A percentile compares a stretch with the other conserved stretches of the same genome.
phyloP scores from a whole-genome alignment of 2,888 invertebrate species.

The Hyppa rectilinea region DNA sequence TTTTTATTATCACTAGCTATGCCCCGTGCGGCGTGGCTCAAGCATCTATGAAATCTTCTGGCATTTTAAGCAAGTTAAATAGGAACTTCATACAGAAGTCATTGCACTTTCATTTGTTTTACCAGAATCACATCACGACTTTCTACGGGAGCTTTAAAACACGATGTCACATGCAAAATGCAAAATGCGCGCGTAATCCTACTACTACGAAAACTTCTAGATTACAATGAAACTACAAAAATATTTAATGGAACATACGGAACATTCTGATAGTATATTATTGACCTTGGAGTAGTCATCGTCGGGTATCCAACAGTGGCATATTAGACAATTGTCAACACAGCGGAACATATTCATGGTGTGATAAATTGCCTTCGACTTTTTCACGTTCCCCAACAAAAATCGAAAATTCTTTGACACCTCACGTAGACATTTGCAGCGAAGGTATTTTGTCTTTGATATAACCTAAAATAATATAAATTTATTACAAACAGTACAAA shows the following conservation, averaged over 20 bases:
- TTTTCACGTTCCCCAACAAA: conserved; percentile 96
- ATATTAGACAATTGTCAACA: conserved; percentile 95
- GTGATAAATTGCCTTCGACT: conserved; percentile 97
- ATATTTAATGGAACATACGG: conserved; percentile 69
- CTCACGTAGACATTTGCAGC: conserved; percentile 95
- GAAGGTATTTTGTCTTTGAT: conserved; percentile 95
- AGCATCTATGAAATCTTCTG: not conserved
- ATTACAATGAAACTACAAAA: not conserved
- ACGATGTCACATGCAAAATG: not conserved
- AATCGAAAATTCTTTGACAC: conserved; percentile 95
- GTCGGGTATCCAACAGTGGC: conserved; percentile 95
- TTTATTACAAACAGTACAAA: no score
- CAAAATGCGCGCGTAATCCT: not conserved
- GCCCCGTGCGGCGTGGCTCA: not conserved
- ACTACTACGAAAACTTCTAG: not conserved
- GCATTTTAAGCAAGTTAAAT: no score
- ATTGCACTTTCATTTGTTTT: no score
- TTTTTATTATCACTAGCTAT: not conserved
- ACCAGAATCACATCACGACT: not conserved
- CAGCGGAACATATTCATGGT: conserved; percentile 95
- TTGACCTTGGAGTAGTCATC: conserved; percentile 92
- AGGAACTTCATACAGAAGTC: not conserved
- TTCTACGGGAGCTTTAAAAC: not conserved
- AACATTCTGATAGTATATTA: conserved; percentile 67
- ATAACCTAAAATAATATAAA: conserved; percentile 92